Evolutionary conservation across 2,113 vertebrate genomes (phyloP), one percentile per base, ranked within the genome.

Genomic region (Charadrius vociferus): DNA sequence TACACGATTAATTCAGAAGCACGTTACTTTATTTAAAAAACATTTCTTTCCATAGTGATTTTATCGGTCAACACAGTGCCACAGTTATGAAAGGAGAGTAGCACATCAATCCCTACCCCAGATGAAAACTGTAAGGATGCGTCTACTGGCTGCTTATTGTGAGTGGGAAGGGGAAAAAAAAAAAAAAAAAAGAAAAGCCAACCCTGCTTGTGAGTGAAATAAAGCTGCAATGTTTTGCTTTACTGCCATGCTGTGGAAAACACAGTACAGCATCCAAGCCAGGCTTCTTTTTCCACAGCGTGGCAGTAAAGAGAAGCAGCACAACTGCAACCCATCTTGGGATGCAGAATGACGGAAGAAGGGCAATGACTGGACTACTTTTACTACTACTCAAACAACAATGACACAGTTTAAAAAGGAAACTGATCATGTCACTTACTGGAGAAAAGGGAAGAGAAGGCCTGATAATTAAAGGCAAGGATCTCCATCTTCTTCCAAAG

Each of bases 31-130:
- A 71, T 95, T 96, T 91, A 95, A 95, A 93, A 96, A 81, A 39
- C 45, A 95, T 96, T 97, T 98, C 29, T 96, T 93, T 94, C 65
- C 29, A 63, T 84, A 92, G 95, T 58, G 91, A 98, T 96, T 80
- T 50, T 84, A 88, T 24, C 2, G 24, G 39, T 56, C 81, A 83
- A 74, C 39, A 45, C 71, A 30, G 39, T 82, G 94, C 75, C 8
- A 71, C 74, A 78, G 80, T 94, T 75, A 80, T 55, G 24, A 30
- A 32, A 87, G 49, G 34, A 62, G 29, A 93, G 49, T 30, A 92
- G 50, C 90, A 96, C 97, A 98, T 97, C 94, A 93, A 97, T 94
- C 92, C 37, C 50, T 49, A 86, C 29, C 37, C 24, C 34, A 68
- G n/a, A 75, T 2, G 68, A 77, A 68, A 80, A 12, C 21, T 15